Evolutionary conservation across 2,113 vertebrate genomes (phyloP).

Genomic region (Meleagris gallopavo): DNA sequence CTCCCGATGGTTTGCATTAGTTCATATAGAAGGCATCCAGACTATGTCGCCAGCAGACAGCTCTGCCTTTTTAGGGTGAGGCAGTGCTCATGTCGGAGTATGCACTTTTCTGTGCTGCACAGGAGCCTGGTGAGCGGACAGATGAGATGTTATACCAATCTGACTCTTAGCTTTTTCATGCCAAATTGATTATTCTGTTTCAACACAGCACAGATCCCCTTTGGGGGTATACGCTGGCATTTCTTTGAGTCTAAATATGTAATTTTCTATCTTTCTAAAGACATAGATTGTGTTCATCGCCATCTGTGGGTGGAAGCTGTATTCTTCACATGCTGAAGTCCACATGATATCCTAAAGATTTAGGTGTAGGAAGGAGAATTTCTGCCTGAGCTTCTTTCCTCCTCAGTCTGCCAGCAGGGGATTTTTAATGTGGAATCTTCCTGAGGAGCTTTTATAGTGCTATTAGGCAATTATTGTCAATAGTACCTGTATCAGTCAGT

Average conservation of each 20-base stretch:
- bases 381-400: not conserved
- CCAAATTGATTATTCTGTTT: not conserved
- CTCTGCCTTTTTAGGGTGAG: constrained; percentile 66
- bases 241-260: not conserved
- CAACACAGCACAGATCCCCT: not conserved
- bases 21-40: constrained; percentile 61
- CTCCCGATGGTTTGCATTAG: constrained; percentile 9
- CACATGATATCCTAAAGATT: not conserved
- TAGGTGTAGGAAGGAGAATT: not conserved
- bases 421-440: not conserved
- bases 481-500: not conserved
- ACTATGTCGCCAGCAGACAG: constrained; percentile 22
- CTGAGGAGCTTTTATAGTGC: not conserved
- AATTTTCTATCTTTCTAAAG: not conserved
- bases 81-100: not conserved
- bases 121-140: not conserved
- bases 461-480: not conserved
- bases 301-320: constrained; percentile 31
- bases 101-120: not conserved
- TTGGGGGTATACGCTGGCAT: not conserved
- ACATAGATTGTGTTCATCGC: not conserved
- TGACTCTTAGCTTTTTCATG: constrained; percentile 18
- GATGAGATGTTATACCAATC: not conserved
- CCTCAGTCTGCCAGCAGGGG: not conserved
- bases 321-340: not conserved